Base-by-base conservation (phyloP, 92 coral and sea anemone species). In the Hydrozoanthus gracilis region DNA sequence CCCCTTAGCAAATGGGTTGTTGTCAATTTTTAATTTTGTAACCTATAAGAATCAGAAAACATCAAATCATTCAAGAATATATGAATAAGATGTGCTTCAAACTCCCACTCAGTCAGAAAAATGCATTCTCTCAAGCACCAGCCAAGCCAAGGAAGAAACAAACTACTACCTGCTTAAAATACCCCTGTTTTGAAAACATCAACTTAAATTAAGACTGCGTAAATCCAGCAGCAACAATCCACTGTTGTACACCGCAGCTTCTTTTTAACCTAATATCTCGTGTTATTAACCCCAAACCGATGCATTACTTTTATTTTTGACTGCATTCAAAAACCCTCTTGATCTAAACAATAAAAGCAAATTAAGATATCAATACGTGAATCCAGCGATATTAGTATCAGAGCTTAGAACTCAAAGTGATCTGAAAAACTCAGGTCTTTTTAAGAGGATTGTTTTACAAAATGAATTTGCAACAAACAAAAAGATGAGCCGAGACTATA, bases 1-100 rank as follows among this genome's bases (percentile, higher is more conserved):
- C 60, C 99, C 99, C 80, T 97, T 97, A 3, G 99, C 99, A 73
- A 97, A 97, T 20, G 99, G 99, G 76, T 97, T 97, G 91, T 97
- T 92, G 89, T 97, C 98, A 82, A 97, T 97, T 87, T 97, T 97
- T 65, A 97, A 88, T 88, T 97, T 96, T 55, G 99, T 97, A 27
- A 97, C 91, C 99, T 97, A 91, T 55, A 71, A 72, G 67, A 52
- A 78, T 5, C 86, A 89, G 14, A 56, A 58, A 87, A 12, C 1
- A 13, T 56, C 49, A 73, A 60, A 39, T 7, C 60, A 51, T 14
- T 55, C 69, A 56, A 27, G 18, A 20, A 54, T 20, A 55, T 65
- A 27, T 8, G 67, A 60, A 64, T 3, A 73, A 39, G 65, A 17
- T 15, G 77, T 50, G 47, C 58, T 66, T 45, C n/a, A 52, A 77